Base-by-base conservation (phyloP, 2,888 invertebrate species). In the Eupithecia inturbata region DNA sequence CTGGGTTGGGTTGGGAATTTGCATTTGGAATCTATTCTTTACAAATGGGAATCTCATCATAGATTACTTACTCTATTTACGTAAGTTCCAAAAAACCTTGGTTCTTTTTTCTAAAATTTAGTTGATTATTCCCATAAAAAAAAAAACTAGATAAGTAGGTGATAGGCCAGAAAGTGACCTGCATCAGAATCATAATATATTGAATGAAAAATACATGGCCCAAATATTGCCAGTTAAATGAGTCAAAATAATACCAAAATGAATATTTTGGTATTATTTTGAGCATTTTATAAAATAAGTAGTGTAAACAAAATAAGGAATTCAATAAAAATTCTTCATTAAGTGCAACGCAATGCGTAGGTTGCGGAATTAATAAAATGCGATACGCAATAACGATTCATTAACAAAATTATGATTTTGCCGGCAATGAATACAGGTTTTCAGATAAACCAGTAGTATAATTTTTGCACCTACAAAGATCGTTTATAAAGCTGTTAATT, bases 311-410 rank as follows among this genome's bases (percentile, higher is more conserved):
- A 64, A 67, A 64, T 70, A 70, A 33, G 63, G 64, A 28, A 68
- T 60, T 49, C 70, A 57, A 70, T 72, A 68, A 72, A 75, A 70
- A 72, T 60, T 70, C 45, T 70, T 60, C n/a, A 67, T 72, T 75
- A 70, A 72, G 64, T 73, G 75, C 70, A 71, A 16, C 22, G 70
- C 62, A 63, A 75, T 67, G 68, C 66, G 73, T 64, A 72, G 70
- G 72, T 16, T 69, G 67, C 66, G 68, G 64, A 73, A 73, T 71
- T 19, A 71, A 62, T 62, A 71, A 76, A 76, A 68, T 70, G 33
- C 57, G 33, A 68, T 64, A 33, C 28, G 39, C 62, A 71, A 72
- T 73, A 53, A 73, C 70, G 41, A 71, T 66, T 69, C 26, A 68
- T 53, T 67, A 57, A 72, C 75, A 68, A 73, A 73, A 71, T 70